These are phyloP conservation scores for Mactromeris polynyma DNA, from an alignment of 2,888 invertebrate genomes.

Conservation along the genomic window DNA sequence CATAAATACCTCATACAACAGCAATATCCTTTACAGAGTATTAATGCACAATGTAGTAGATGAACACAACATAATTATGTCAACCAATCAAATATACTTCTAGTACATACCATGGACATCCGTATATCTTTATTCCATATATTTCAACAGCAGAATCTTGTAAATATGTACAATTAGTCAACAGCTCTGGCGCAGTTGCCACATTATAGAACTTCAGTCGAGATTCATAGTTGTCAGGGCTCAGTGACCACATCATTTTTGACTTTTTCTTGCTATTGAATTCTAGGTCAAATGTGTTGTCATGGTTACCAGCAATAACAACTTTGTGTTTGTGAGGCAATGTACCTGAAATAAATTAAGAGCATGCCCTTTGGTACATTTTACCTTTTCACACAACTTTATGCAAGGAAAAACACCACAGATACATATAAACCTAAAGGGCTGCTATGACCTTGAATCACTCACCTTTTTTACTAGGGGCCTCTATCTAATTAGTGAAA, in stretches of 20 bases:
- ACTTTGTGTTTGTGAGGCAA: constrained; percentile 93
- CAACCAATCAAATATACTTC: neutral
- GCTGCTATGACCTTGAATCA: too few relatives aligned
- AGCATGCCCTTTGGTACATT: too few relatives aligned
- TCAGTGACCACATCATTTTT: constrained; percentile 38
- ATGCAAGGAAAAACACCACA: too few relatives aligned
- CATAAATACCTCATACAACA: too few relatives aligned
- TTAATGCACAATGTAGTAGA: too few relatives aligned
- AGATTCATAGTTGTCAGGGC: constrained; percentile 62
- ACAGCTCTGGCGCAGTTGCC: constrained; percentile 87
- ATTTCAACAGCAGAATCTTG: constrained; percentile 91
- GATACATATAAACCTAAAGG: too few relatives aligned
- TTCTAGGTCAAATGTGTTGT: constrained; percentile 92
- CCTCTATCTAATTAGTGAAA: too few relatives aligned
- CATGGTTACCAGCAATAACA: constrained; percentile 95
- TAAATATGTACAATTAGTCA: constrained; percentile 93
- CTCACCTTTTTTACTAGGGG: too few relatives aligned
- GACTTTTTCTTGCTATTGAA: constrained; percentile 60
- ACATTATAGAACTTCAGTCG: constrained; percentile 65
- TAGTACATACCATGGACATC: constrained; percentile 92
- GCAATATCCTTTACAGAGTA: too few relatives aligned
- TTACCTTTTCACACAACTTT: too few relatives aligned
- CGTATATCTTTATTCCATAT: constrained; percentile 93
- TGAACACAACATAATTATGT: too few relatives aligned
- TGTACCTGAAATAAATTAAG: constrained; percentile 87